These are phyloP conservation scores for Troilus luridus DNA, from an alignment of 2,888 invertebrate species.

Conservation along the genomic window DNA sequence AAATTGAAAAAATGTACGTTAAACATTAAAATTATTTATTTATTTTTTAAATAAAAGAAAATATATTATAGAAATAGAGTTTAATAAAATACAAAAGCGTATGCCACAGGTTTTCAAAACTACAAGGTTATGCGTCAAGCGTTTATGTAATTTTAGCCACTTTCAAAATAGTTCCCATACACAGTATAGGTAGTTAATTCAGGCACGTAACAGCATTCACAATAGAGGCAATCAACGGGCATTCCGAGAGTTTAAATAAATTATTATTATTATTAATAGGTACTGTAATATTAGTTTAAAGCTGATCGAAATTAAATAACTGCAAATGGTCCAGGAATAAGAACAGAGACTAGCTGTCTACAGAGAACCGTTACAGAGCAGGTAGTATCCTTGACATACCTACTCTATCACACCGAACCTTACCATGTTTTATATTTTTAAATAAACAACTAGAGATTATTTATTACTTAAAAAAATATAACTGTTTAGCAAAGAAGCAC, in stretches of 20 bases:
- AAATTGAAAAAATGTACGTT: too few species aligned
- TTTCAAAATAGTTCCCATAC: constrained; percentile 44
- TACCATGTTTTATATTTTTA: background rate
- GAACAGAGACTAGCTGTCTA: background rate
- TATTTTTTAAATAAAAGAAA: background rate
- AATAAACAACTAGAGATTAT: background rate
- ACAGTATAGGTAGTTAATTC: background rate
- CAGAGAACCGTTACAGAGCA: background rate
- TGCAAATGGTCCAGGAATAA: background rate
- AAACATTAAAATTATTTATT: too few species aligned
- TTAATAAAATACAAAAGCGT: background rate
- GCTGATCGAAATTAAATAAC: background rate
- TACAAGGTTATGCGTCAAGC: constrained; percentile 26
- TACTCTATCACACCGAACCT: background rate
- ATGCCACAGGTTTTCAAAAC: constrained; percentile 1
- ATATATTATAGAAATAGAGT: background rate
- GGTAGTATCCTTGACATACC: constrained; percentile 29
- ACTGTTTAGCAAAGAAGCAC: background rate
- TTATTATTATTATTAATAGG: background rate
- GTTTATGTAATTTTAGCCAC: constrained; percentile 36
- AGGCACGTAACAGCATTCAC: background rate
- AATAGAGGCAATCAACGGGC: background rate
- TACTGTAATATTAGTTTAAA: background rate
- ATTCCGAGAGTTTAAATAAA: background rate
- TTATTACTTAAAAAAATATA: background rate